Percentiles rank a stretch among this genome's conserved stretches.
Conservation (phyloP, 1,140 invertebrate genomes). For the Geopemphigus sp. region DNA sequence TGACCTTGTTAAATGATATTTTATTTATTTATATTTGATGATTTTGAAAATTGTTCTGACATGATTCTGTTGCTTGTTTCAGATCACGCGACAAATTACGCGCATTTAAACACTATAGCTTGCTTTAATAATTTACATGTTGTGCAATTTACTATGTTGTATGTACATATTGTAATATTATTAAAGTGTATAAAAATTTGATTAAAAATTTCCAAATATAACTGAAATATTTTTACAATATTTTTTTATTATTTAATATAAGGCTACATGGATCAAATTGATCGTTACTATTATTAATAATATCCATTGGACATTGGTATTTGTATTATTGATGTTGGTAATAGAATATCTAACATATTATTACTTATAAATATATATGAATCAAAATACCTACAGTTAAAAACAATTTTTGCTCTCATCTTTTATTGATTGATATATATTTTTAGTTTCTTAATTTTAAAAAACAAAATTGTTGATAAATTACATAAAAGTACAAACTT, state of each 20-base stretch:
- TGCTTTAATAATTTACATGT: slow-evolving; percentile 49
- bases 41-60: slow-evolving; percentile 47
- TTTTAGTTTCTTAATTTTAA: no score
- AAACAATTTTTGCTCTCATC: no score
- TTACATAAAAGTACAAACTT: no score
- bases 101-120: slow-evolving; percentile 42
- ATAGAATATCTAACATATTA: not conserved
- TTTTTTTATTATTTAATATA: slow-evolving; percentile 37
- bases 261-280: not conserved
- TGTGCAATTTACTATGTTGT: slow-evolving; percentile 48
- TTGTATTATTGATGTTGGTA: slow-evolving; percentile 6
- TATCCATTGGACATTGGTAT: slow-evolving; percentile 47
- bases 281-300: not conserved
- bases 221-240: slow-evolving; percentile 38
- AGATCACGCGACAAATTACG: slow-evolving; percentile 46
- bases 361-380: no score
- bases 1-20: slow-evolving; percentile 14
- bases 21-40: slow-evolving; percentile 41
- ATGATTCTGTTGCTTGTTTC: slow-evolving; percentile 48
- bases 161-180: slow-evolving; percentile 49
- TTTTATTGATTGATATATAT: no score
- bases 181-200: slow-evolving; percentile 44
- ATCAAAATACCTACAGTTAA: no score
- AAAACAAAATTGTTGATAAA: no score
- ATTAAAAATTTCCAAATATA: slow-evolving; percentile 42